Percentiles rank a stretch among this genome's conserved stretches.
Conservation (phyloP, 2,113 vertebrate species). For the Caracal caracal region DNA sequence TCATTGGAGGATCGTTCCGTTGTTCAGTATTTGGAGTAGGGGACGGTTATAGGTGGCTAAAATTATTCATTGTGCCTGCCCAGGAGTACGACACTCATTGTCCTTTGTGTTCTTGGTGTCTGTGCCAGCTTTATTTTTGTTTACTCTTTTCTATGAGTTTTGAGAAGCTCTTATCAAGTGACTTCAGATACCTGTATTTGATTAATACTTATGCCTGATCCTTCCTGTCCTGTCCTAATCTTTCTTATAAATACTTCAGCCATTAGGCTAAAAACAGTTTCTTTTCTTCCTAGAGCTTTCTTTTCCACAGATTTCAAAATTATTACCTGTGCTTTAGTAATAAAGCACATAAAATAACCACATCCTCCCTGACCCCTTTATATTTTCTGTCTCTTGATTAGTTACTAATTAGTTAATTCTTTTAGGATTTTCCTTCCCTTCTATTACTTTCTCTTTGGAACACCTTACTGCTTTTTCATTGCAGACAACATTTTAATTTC, state of each 20-base stretch:
- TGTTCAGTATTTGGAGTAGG: neutral
- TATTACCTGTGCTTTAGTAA: constrained; percentile 4
- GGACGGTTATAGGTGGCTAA: neutral
- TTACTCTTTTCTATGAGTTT: neutral
- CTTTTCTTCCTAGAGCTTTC: constrained; percentile 16
- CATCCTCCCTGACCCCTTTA: neutral
- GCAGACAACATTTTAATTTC: neutral
- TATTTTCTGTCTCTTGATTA: constrained; percentile 18
- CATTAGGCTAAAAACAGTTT: neutral
- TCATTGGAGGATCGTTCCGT: neutral
- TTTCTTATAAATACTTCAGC: neutral
- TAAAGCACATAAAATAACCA: neutral
- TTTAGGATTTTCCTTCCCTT: neutral
- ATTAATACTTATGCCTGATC: neutral
- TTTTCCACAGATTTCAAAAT: constrained; percentile 1
- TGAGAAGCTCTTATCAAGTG: neutral
- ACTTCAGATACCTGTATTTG: neutral
- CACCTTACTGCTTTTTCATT: neutral
- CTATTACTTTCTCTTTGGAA: neutral
- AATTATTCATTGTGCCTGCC: neutral
- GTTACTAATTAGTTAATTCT: neutral
- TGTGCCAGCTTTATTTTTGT: neutral
- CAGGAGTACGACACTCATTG: neutral
- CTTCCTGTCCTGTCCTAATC: neutral
- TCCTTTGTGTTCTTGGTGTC: neutral